phyloP scores from a whole-genome alignment of 64 coral and sea anemone genomes.

The Acropora yongei region DNA sequence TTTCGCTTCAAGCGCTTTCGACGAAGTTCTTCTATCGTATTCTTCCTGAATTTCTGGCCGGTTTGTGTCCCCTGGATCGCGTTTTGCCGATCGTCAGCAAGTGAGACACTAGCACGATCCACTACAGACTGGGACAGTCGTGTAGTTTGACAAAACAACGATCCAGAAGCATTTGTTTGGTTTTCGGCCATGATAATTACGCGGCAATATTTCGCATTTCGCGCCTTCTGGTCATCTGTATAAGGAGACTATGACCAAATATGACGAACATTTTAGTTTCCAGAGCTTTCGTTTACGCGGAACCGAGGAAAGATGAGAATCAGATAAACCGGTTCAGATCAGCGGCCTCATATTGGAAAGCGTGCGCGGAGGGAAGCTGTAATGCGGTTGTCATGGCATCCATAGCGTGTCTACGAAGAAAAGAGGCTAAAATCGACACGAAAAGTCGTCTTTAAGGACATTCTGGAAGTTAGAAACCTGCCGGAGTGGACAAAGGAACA shows the following conservation, averaged over 20 bases:
- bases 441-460: no score
- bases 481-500: no score
- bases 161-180: not conserved
- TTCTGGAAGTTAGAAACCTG: no score
- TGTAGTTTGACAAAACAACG: constrained; percentile 29
- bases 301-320: not conserved
- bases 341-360: no score
- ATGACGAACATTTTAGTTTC: not conserved
- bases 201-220: not conserved
- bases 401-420: no score
- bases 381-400: no score
- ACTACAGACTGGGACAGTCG: constrained; percentile 20
- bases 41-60: constrained; percentile 14
- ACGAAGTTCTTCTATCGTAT: not conserved
- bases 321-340: no score
- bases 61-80: not conserved
- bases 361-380: no score
- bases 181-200: not conserved
- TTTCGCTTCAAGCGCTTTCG: constrained; percentile 19
- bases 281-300: not conserved
- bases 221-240: not conserved
- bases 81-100: constrained; percentile 38
- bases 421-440: no score
- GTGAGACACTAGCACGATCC: constrained; percentile 22
- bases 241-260: not conserved